Conservation (phyloP, 1,140 invertebrate species). For the Pararge aegeria region DNA sequence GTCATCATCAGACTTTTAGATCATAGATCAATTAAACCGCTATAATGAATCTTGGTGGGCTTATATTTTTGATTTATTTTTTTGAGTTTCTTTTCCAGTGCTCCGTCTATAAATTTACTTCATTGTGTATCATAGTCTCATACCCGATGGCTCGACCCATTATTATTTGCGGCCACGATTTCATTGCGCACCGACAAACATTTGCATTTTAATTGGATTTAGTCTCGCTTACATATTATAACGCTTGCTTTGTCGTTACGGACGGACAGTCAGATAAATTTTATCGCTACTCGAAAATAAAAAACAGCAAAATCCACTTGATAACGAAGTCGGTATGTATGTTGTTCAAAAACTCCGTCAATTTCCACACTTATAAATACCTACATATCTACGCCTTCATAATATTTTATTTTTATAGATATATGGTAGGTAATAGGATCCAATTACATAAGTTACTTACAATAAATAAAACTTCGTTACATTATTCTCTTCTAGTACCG, state of each 20-base stretch:
- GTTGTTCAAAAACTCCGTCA: conserved; percentile 6
- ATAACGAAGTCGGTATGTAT: conserved; percentile 2
- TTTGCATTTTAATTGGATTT: conserved; percentile 64
- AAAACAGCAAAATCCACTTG: conserved; percentile 2
- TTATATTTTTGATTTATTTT: neutral
- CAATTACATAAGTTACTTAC: too few species aligned
- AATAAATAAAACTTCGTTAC: too few species aligned
- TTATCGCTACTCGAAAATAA: conserved; percentile 13
- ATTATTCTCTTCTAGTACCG: too few species aligned
- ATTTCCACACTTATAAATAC: neutral
- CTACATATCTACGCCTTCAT: neutral
- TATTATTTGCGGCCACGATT: conserved; percentile 52
- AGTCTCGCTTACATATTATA: conserved; percentile 47
- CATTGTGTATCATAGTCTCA: neutral
- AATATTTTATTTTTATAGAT: too few species aligned
- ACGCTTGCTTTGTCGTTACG: conserved; percentile 34
- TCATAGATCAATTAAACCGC: too few species aligned
- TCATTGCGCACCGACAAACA: conserved; percentile 52
- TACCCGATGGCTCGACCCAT: conserved; percentile 38
- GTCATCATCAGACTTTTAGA: too few species aligned
- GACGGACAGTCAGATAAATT: conserved; percentile 12
- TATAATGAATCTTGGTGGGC: too few species aligned
- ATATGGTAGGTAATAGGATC: too few species aligned
- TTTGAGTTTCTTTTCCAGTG: neutral
- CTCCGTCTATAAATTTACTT: neutral